Percentiles rank a stretch among this genome's conserved stretches.
Evolutionary conservation across 2,113 vertebrate genomes (phyloP).

Genomic region (Origma solitaria): DNA sequence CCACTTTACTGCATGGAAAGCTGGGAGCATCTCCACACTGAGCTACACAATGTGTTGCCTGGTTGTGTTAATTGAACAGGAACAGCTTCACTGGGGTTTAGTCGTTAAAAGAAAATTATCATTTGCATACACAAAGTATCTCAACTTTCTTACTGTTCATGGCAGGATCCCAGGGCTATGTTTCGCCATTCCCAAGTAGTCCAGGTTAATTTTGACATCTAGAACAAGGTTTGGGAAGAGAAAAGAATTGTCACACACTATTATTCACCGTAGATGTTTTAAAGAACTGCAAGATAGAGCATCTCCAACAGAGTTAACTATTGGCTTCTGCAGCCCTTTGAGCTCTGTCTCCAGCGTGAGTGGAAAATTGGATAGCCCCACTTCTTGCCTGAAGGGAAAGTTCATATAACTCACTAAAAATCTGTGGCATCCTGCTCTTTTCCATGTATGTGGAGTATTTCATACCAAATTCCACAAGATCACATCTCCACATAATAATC

Average conservation of each 20-base stretch:
- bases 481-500: neutral
- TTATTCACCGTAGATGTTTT: neutral
- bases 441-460: neutral
- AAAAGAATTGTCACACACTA: conserved; percentile 10
- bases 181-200: conserved; percentile 59
- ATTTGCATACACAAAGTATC: neutral
- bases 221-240: conserved; percentile 31
- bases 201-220: conserved; percentile 55
- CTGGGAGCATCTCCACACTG: neutral
- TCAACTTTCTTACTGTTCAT: conserved; percentile 51
- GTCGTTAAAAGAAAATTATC: neutral
- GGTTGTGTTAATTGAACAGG: neutral
- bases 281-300: neutral
- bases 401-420: neutral
- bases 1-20: neutral
- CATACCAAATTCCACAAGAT: neutral
- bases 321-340: neutral
- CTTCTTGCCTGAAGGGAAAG: neutral
- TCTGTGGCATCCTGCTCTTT: neutral
- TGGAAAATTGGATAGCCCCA: neutral
- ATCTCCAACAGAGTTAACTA: neutral
- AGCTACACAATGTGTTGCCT: neutral
- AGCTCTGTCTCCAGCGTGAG: neutral
- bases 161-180: conserved; percentile 34
- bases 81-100: neutral